Evolutionary conservation across 2,888 invertebrate species (phyloP), one percentile per base, ranked within the genome.

Genomic region (Cantharis nigra): DNA sequence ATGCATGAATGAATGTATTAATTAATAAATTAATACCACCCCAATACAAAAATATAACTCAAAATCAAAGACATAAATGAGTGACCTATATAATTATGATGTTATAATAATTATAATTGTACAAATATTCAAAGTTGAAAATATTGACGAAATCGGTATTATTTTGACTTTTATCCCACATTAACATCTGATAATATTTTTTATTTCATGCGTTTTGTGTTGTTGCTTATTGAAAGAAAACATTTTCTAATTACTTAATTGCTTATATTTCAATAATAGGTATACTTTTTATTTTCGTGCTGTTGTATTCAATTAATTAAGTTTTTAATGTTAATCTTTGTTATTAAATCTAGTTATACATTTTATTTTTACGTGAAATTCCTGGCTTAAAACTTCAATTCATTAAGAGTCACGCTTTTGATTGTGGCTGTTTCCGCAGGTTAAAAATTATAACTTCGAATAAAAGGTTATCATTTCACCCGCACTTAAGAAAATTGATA

Each of bases 401-500:
- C 13, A 64, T 64, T 67, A 9, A 1, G 3, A 67, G 65, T 67
- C 65, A 67, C 26, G 65, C 13, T 67, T 23, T 67, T 26, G 11
- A 26, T 67, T 7, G 65, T 26, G 23, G 65, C 20, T n/a, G 23
- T 23, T 30, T 23, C 74, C n/a, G 28, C 49, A 62, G 71, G 70
- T n/a, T 16, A 26, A 70, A 70, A 74, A 75, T 26, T 23, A 23
- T n/a, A 49, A 33, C 20, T 65, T 33, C 9, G n/a, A 71, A 49
- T 70, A 20, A 77, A 69, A 74, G 77, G 77, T 77, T 77, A 77
- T 77, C 77, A 18, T 14, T 67, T 74, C 73, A 73, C 73, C 73
- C 77, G 73, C 73, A 74, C 73, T 73, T 69, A 74, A 73, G 77
- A 77, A 70, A 72, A 70, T 64, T 70, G 76, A 76, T 76, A 71